Evolutionary conservation across 1,140 invertebrate genomes (phyloP).

Genomic region (Phenacoccus solenopsis): DNA sequence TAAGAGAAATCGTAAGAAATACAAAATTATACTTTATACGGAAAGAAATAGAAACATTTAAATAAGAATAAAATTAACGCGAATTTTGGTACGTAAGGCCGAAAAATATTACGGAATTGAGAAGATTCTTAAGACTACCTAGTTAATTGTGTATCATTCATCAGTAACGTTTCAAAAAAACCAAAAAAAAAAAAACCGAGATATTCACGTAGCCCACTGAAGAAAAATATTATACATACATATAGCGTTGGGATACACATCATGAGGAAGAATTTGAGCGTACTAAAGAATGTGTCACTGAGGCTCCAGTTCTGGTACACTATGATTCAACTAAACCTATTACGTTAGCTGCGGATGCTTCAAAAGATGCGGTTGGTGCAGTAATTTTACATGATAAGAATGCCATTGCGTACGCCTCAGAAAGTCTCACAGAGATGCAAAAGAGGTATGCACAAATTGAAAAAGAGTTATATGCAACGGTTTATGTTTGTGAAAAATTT

Average conservation of each 20-base stretch:
- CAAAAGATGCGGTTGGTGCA: slow-evolving; percentile 30
- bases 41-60: too few species aligned
- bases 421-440: slow-evolving; percentile 29
- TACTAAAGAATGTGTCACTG: slow-evolving; percentile 27
- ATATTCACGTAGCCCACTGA: slow-evolving; percentile 28
- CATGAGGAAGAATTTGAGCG: slow-evolving; percentile 27
- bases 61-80: slow-evolving; percentile 31
- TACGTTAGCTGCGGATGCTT: slow-evolving; percentile 30
- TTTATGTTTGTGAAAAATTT: slow-evolving; percentile 30
- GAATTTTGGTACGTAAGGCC: slow-evolving; percentile 29
- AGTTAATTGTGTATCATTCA: slow-evolving; percentile 33
- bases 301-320: slow-evolving; percentile 27
- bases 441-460: slow-evolving; percentile 35
- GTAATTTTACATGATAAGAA: slow-evolving; percentile 29
- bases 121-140: slow-evolving; percentile 34
- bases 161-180: slow-evolving; percentile 27
- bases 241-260: slow-evolving; percentile 27
- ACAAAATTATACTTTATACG: too few species aligned
- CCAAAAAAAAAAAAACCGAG: slow-evolving; percentile 23
- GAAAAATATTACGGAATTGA: slow-evolving; percentile 31
- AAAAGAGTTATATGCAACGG: slow-evolving; percentile 35
- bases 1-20: too few species aligned
- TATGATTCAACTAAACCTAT: slow-evolving; percentile 26
- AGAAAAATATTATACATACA: slow-evolving; percentile 26
- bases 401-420: slow-evolving; percentile 31